A percentile compares a stretch with the other conserved stretches of the same genome.
These are phyloP conservation scores for Doris montereyensis DNA, from an alignment of 2,888 invertebrate genomes.

Conservation along the genomic window DNA sequence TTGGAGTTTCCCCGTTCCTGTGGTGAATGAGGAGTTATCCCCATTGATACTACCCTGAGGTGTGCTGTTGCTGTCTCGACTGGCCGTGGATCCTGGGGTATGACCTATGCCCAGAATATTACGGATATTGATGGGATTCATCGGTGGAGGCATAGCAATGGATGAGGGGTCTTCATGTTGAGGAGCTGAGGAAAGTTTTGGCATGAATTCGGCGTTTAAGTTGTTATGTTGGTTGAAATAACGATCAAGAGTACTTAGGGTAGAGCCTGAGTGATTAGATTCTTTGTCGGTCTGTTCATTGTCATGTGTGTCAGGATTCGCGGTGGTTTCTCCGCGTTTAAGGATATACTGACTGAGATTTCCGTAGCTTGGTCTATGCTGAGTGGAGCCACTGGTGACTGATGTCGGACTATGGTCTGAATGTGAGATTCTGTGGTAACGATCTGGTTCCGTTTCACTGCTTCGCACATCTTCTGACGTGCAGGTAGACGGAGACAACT, in stretches of 20 bases:
- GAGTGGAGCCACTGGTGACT: slow-evolving; percentile 58
- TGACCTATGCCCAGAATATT: slow-evolving; percentile 60
- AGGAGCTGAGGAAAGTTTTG: not conserved
- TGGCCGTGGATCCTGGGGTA: slow-evolving; percentile 34
- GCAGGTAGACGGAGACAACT: slow-evolving; percentile 62
- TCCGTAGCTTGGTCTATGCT: slow-evolving; percentile 51
- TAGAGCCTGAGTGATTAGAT: too few relatives aligned
- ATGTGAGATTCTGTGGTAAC: slow-evolving; percentile 49
- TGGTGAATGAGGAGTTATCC: slow-evolving; percentile 56
- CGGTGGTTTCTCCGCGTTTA: slow-evolving; percentile 51
- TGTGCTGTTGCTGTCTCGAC: slow-evolving; percentile 44
- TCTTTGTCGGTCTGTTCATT: slow-evolving; percentile 9
- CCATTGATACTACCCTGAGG: slow-evolving; percentile 42
- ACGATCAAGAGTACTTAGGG: too few relatives aligned
- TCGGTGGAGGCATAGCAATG: slow-evolving; percentile 60
- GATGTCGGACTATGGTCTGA: slow-evolving; percentile 60
- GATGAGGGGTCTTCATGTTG: slow-evolving; percentile 29
- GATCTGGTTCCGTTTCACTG: slow-evolving; percentile 58
- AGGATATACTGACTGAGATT: slow-evolving; percentile 63
- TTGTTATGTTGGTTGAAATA: slow-evolving; percentile 24
- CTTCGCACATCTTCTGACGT: slow-evolving; percentile 61
- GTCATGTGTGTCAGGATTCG: slow-evolving; percentile 31
- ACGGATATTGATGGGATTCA: slow-evolving; percentile 62
- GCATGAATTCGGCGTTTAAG: slow-evolving; percentile 12
- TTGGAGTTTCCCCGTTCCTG: slow-evolving; percentile 60